Evolutionary conservation across 2,888 invertebrate genomes (phyloP).

Genomic region (Cantharis nigra): DNA sequence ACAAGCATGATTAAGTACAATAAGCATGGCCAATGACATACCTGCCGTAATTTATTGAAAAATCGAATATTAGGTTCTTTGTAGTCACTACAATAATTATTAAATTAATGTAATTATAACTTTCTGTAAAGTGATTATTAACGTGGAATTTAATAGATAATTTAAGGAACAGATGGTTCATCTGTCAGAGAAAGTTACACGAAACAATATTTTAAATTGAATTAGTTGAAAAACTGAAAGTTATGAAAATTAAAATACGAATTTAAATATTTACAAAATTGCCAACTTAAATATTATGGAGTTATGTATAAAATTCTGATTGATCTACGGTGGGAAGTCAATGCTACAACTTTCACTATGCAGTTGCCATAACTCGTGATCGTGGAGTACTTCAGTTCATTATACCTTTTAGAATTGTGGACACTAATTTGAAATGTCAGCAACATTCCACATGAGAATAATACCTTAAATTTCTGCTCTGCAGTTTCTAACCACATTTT

Average conservation of each 20-base stretch:
- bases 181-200: not conserved
- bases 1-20: not conserved
- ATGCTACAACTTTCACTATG: conserved; percentile 25
- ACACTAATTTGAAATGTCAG: conserved; percentile 34
- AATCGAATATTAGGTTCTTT: not conserved
- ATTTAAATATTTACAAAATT: not conserved
- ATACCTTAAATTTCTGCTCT: conserved; percentile 13
- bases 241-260: not conserved
- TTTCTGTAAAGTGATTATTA: not conserved
- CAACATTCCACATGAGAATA: conserved; percentile 33
- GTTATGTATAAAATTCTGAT: not conserved
- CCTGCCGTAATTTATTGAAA: not conserved
- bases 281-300: not conserved
- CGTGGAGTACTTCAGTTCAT: conserved; percentile 20
- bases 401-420: conserved; percentile 21
- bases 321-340: not conserved
- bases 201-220: not conserved
- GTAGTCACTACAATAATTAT: not conserved
- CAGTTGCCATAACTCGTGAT: conserved; percentile 21
- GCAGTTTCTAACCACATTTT: conserved; percentile 7
- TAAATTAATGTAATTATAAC: not conserved
- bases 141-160: not conserved
- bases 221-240: not conserved
- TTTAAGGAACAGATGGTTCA: not conserved
- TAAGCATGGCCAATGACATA: not conserved